Evolutionary conservation across 2,113 vertebrate genomes (phyloP), one percentile per base, ranked within the genome.

Genomic region (Cairina moschata): DNA sequence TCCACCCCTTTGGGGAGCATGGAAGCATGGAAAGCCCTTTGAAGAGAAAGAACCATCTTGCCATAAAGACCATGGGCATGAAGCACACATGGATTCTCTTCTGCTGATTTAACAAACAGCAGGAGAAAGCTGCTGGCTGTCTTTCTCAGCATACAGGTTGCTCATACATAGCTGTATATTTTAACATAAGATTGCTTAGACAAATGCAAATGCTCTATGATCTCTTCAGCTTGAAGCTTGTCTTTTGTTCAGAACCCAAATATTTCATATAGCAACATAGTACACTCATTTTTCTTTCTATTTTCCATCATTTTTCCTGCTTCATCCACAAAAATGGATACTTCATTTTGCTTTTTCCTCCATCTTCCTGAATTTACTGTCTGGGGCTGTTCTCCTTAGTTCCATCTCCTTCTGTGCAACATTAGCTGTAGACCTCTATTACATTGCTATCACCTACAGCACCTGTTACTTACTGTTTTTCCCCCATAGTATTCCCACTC

Each of bases 1-100:
- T 38, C 48, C 44, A 40, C 12, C 15, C 12, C 15, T 59, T 32
- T n/a, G 0, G 0, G 50, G 8, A 58, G 13, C 68, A 40, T 6
- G 12, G 40, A 21, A 58, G 13, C 68, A 40, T 6, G 12, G 40
- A 21, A 3, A 83, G 11, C 10, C 28, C 58, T 31, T 32, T 31
- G 6, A 25, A 72, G 8, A 63, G 14, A 66, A 92, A 7, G 12
- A 34, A 6, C 22, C n/a, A 11, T 2, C 13, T 29, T 46, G 48
- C 25, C 23, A 31, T 31, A 23, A 11, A 77, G 32, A 83, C 16
- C 25, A 46, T 23, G 38, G 46, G 11, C 58, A 23, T 3, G 28
- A 73, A 31, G 20, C 13, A 62, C 31, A 44, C 5, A 6, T 7
- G 46, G 22, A 58, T 32, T 77, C 6, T 55, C 26, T 40, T 67